Conservation (phyloP, 2,888 invertebrate species). For the Ceramica pisi region DNA sequence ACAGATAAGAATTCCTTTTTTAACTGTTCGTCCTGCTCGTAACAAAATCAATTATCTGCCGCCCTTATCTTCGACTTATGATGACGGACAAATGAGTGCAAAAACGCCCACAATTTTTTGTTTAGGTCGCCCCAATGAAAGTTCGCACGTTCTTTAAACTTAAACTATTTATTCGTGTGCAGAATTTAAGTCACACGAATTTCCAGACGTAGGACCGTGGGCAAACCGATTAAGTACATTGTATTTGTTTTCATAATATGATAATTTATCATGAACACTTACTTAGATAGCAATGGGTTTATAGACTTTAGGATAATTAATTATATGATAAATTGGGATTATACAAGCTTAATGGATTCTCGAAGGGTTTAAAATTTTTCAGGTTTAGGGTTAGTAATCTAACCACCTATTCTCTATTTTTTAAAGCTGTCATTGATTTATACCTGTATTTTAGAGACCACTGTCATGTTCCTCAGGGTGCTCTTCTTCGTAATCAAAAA, state of each 20-base stretch:
- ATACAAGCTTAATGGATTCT: not conserved
- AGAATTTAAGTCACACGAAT: constrained; percentile 27
- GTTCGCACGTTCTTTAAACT: not conserved
- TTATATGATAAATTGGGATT: constrained; percentile 6
- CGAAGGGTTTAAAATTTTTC: not conserved
- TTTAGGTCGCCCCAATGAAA: constrained; percentile 1
- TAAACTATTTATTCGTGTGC: constrained; percentile 23
- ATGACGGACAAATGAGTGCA: not conserved
- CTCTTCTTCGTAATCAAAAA: too few relatives aligned
- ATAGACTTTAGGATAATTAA: not conserved
- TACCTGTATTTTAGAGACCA: not conserved
- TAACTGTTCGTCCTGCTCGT: too few relatives aligned
- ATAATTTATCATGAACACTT: constrained; percentile 11
- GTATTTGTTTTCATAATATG: constrained; percentile 27
- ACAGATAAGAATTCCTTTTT: too few relatives aligned
- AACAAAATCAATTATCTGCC: not conserved
- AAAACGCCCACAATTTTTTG: not conserved
- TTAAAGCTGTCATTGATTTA: not conserved
- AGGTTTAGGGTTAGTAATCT: too few relatives aligned
- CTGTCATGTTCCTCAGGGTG: too few relatives aligned
- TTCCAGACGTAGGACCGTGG: not conserved
- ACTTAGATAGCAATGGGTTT: constrained; percentile 13
- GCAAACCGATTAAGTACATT: constrained; percentile 28
- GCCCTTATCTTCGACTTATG: too few relatives aligned
- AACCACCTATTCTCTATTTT: too few relatives aligned